A percentile compares a stretch with the other conserved stretches of the same genome.
These are phyloP conservation scores for Semnornis frantzii DNA, from an alignment of 2,113 vertebrate species.

Conservation along the genomic window DNA sequence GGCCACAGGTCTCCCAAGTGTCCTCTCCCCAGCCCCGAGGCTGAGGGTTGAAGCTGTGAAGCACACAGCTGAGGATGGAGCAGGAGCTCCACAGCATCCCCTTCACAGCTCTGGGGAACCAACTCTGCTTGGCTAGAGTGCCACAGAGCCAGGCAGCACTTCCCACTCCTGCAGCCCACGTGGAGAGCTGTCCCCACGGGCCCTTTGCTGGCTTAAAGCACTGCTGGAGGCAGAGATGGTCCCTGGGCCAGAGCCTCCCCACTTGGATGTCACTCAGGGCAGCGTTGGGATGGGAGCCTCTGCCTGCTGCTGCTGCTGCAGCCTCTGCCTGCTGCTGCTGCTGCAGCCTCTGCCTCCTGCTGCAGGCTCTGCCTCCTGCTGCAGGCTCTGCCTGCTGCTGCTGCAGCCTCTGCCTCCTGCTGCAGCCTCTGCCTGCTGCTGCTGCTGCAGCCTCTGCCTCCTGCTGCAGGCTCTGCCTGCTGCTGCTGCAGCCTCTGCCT, in stretches of 20 bases:
- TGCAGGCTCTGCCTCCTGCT: not conserved
- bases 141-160: not conserved
- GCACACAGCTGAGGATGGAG: not conserved
- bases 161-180: not conserved
- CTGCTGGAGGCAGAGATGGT: accelerated
- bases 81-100: accelerated
- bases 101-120: not conserved
- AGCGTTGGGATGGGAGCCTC: not conserved
- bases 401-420: not conserved
- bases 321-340: too few species aligned
- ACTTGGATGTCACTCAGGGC: not conserved
- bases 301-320: too few species aligned
- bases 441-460: too few species aligned
- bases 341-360: too few species aligned
- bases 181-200: not conserved
- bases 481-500: too few species aligned
- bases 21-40: not conserved
- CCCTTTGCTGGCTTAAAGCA: not conserved
- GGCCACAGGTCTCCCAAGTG: not conserved
- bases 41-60: not conserved
- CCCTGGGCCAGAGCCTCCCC: not conserved
- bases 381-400: too few species aligned
- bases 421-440: too few species aligned
- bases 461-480: not conserved
- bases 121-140: not conserved